phyloP scores from a whole-genome alignment of 2,113 vertebrate species.

The Himantopus leucocephalus region DNA sequence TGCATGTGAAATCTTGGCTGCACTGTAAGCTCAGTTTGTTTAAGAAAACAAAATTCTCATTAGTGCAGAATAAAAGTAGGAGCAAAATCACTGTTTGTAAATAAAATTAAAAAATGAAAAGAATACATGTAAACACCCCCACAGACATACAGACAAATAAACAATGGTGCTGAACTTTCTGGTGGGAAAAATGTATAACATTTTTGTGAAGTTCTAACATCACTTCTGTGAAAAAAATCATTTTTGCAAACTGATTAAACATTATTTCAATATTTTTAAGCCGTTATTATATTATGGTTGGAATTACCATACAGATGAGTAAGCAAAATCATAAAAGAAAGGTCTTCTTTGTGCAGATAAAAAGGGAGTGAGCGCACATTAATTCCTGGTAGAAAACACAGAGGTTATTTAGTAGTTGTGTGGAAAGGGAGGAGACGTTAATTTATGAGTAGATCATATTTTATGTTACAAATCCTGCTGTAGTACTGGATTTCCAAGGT shows the following conservation, averaged over 20 bases:
- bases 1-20: neutral
- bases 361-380: neutral
- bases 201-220: neutral
- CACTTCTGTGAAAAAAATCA: neutral
- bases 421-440: neutral
- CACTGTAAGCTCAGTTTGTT: neutral
- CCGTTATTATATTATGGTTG: neutral
- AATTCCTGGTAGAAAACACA: neutral
- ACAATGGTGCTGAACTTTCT: neutral
- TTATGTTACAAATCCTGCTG: neutral
- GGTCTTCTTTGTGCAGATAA: neutral
- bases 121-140: fast-evolving
- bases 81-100: neutral
- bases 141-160: neutral
- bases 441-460: neutral
- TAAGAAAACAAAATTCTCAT: neutral
- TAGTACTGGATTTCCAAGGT: neutral
- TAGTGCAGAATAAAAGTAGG: neutral
- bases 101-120: neutral
- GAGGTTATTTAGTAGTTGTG: neutral
- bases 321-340: neutral
- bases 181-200: neutral
- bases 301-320: neutral
- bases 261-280: neutral
- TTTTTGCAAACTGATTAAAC: neutral